phyloP scores from a whole-genome alignment of 2,113 vertebrate genomes.

The Phylloscopus trochilus region DNA sequence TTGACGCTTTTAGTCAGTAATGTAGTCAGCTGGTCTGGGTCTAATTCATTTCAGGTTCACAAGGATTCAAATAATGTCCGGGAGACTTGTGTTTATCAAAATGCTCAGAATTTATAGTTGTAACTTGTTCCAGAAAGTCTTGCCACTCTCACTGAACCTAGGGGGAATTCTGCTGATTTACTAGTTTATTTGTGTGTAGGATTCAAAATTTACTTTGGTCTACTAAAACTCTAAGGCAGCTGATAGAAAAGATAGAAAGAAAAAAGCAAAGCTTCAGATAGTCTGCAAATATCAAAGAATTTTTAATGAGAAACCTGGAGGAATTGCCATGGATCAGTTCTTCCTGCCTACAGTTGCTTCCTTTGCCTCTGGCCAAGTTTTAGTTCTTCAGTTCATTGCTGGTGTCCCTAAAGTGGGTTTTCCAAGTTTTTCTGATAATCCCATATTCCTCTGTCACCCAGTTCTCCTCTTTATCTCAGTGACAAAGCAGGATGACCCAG shows the following conservation, averaged over 20 bases:
- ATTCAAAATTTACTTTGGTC: background rate
- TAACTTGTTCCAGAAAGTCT: conserved; percentile 26
- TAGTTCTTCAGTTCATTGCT: background rate
- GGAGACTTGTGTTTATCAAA: conserved; percentile 24
- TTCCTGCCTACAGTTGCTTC: background rate
- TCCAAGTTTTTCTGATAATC: background rate
- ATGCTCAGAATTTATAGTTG: background rate
- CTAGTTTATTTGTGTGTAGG: background rate
- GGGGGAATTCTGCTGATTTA: background rate
- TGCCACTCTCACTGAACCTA: background rate
- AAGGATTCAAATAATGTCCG: conserved; percentile 24
- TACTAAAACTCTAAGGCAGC: background rate
- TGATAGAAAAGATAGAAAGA: background rate
- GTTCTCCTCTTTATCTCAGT: background rate
- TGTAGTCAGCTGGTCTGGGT: conserved; percentile 48
- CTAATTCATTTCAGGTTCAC: conserved; percentile 42
- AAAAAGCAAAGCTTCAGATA: background rate
- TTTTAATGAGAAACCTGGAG: background rate
- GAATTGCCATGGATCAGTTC: background rate
- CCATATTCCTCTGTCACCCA: background rate
- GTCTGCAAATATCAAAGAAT: background rate
- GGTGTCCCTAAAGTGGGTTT: conserved; percentile 18
- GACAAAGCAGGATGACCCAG: background rate
- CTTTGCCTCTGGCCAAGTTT: background rate
- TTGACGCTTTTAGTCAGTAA: conserved; percentile 52